Conservation (phyloP, 2,113 vertebrate species). For the Saiga tatarica region DNA sequence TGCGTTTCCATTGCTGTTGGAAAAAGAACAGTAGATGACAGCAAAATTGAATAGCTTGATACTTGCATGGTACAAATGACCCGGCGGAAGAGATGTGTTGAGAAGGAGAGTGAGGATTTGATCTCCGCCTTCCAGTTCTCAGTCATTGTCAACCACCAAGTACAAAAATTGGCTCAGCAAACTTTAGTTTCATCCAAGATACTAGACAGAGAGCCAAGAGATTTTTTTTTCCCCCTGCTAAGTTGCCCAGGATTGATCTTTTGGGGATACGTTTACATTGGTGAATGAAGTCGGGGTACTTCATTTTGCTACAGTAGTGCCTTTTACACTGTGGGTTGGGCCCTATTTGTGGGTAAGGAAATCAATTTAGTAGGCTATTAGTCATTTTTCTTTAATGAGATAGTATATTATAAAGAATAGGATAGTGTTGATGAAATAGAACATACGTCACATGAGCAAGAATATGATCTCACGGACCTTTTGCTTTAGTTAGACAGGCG, state of each 20-base stretch:
- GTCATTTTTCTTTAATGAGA: constrained; percentile 5
- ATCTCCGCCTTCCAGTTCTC: constrained; percentile 67
- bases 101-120: constrained; percentile 62
- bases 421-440: background rate
- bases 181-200: constrained; percentile 53
- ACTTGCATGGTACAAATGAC: constrained; percentile 51
- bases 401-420: background rate
- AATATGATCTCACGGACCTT: background rate
- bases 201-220: constrained; percentile 56
- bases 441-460: background rate
- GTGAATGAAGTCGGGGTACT: constrained; percentile 33
- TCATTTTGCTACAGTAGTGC: background rate
- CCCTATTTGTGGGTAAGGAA: constrained; percentile 34
- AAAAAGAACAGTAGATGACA: constrained; percentile 63
- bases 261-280: constrained; percentile 58
- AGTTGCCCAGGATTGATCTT: constrained; percentile 48
- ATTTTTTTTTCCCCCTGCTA: background rate
- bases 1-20: constrained; percentile 62
- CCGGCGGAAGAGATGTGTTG: constrained; percentile 65
- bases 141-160: constrained; percentile 55
- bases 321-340: background rate
- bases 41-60: constrained; percentile 60
- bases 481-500: background rate
- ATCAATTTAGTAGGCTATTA: constrained; percentile 22
- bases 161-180: constrained; percentile 71